Evolutionary conservation across 2,888 invertebrate species (phyloP).

Genomic region (Callyntrura sp.): DNA sequence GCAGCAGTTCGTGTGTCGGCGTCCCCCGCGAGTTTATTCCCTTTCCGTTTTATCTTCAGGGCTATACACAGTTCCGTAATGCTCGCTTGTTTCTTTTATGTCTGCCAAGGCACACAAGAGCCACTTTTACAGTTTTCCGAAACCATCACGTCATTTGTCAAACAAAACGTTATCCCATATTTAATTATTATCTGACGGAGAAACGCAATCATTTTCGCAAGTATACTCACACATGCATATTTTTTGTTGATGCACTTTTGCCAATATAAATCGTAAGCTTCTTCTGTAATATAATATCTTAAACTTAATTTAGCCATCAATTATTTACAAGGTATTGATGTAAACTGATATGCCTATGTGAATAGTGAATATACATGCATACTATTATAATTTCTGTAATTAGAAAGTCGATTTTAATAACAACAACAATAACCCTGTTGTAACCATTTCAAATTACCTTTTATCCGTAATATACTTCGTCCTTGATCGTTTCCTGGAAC

Average conservation of each 20-base stretch:
- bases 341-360: too few species aligned
- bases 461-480: background rate
- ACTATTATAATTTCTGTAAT: background rate
- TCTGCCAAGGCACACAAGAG: slow-evolving; percentile 16
- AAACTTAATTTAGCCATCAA: too few species aligned
- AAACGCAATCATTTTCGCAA: too few species aligned
- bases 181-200: too few species aligned
- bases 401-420: background rate
- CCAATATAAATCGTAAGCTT: too few species aligned
- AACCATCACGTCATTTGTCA: background rate
- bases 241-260: too few species aligned
- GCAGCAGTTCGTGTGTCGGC: slow-evolving; percentile 46
- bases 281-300: too few species aligned
- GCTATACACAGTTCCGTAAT: slow-evolving; percentile 47
- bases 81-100: slow-evolving; percentile 51
- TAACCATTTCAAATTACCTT: too few species aligned
- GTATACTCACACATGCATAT: too few species aligned
- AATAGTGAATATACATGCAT: too few species aligned
- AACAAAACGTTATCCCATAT: background rate
- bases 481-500: too few species aligned
- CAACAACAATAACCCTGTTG: background rate
- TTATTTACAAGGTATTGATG: too few species aligned
- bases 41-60: slow-evolving; percentile 3
- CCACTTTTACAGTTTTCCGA: slow-evolving; percentile 8
- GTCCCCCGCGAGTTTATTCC: slow-evolving; percentile 12